Base-by-base conservation (phyloP, 2,888 invertebrate genomes). In the Adelognathus sp. region DNA sequence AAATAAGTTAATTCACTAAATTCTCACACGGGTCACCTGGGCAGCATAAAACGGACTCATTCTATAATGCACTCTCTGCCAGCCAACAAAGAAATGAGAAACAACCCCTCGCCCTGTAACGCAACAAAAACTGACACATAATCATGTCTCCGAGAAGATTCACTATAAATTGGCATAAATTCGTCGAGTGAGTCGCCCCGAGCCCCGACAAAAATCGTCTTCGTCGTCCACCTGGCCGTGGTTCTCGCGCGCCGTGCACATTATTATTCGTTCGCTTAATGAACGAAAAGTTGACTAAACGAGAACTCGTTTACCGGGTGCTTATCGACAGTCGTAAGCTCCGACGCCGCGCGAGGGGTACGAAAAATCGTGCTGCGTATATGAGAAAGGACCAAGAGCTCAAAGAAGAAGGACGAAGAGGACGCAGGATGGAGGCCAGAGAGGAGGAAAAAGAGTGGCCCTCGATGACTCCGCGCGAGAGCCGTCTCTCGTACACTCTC, bases 281-380 rank as follows among this genome's bases (percentile, higher is more conserved):
- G 89, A 90, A 88, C 87, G 80, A 83, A 86, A 77, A 84, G 82
- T 88, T 86, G 86, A 86, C 85, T 84, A 85, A 86, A 84, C n/a
- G 86, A 83, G 83, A 88, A 84, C 86, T 86, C 84, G 86, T 87
- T 74, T 84, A 85, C 80, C 82, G 84, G 77, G 64, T 63, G 64
- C 85, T 89, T 89, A 88, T 89, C 89, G 86, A 89, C 86, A 88
- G 86, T 83, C 83, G 82, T 83, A 82, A 86, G 85, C 58, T 74
- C 29, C 18, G 54, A 33, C 54, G 56, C 31, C 69, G 61, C 54
- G 76, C 80, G 61, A 54, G 67, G 76, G 76, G 69, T 60, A 77
- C 79, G 79, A 82, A 72, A 82, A 82, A 80, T 66, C 71, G 74
- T 24, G 46, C 24, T 21, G 46, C n/a, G n/a, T n/a, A n/a, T 4